These are phyloP conservation scores for Dysmachus trigonus DNA, from an alignment of 2,888 invertebrate species.

Conservation along the genomic window DNA sequence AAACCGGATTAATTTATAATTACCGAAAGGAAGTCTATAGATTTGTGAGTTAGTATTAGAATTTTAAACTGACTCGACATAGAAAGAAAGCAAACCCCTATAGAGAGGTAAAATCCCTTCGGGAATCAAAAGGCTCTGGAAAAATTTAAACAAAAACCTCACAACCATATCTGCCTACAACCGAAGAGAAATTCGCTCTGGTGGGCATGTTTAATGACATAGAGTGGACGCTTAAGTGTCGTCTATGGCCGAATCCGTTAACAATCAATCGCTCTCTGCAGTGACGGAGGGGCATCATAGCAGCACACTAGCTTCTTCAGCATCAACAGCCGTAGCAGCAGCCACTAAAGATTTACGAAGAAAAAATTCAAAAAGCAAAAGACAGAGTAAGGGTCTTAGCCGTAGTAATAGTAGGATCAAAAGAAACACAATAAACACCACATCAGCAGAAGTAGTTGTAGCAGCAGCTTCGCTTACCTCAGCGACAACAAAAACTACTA, in stretches of 20 bases:
- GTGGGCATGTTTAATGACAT: constrained; percentile 64
- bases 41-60: not conserved
- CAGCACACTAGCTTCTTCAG: constrained; percentile 53
- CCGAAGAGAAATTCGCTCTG: constrained; percentile 32
- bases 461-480: constrained; percentile 47
- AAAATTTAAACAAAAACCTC: not conserved
- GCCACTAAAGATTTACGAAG: constrained; percentile 51
- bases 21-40: not conserved
- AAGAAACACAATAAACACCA: not conserved
- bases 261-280: constrained; percentile 78
- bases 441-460: constrained; percentile 46
- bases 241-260: constrained; percentile 93
- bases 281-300: constrained; percentile 71
- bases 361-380: constrained; percentile 31
- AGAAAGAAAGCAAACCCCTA: not conserved
- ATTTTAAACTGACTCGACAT: not conserved
- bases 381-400: constrained; percentile 1
- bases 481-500: not conserved
- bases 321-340: constrained; percentile 51
- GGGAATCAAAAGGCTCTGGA: not conserved
- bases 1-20: not conserved
- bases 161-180: constrained; percentile 15
- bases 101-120: not conserved
- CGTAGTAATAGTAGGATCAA: constrained; percentile 51
- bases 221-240: constrained; percentile 78